These are phyloP conservation scores for Tinea semifulvella DNA, from an alignment of 2,888 invertebrate species.

Conservation along the genomic window DNA sequence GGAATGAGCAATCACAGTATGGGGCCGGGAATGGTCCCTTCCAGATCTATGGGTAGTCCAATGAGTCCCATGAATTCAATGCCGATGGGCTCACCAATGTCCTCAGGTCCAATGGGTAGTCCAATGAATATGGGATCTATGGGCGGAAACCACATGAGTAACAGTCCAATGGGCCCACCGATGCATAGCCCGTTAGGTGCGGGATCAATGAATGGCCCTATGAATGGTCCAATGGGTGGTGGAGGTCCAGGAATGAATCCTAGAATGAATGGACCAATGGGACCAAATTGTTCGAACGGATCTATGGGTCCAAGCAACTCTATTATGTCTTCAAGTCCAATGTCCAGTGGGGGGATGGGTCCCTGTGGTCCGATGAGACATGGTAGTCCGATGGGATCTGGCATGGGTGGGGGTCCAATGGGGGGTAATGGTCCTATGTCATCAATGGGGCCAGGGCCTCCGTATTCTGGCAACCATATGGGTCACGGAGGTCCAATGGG, in stretches of 20 bases:
- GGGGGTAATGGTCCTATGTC: conserved; percentile 61
- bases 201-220: conserved; percentile 64
- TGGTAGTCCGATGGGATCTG: conserved; percentile 63
- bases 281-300: conserved; percentile 65
- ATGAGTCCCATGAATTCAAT: conserved; percentile 79
- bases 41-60: conserved; percentile 75
- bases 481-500: conserved; percentile 62
- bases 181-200: conserved; percentile 76
- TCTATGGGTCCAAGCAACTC: conserved; percentile 64
- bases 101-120: conserved; percentile 75
- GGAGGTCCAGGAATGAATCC: conserved; percentile 69
- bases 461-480: conserved; percentile 59
- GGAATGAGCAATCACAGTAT: conserved; percentile 70
- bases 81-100: conserved; percentile 77
- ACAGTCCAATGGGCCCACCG: conserved; percentile 78
- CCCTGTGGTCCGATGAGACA: conserved; percentile 65
- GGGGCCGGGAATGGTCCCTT: conserved; percentile 68
- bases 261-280: conserved; percentile 65
- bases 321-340: conserved; percentile 64
- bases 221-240: conserved; percentile 68
- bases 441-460: conserved; percentile 58
- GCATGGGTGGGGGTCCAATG: conserved; percentile 67
- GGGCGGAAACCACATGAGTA: conserved; percentile 70
- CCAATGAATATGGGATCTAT: conserved; percentile 76
- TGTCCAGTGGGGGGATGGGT: conserved; percentile 60